Evolutionary conservation across 2,888 invertebrate species (phyloP).

Genomic region (Pegoplata infirma): DNA sequence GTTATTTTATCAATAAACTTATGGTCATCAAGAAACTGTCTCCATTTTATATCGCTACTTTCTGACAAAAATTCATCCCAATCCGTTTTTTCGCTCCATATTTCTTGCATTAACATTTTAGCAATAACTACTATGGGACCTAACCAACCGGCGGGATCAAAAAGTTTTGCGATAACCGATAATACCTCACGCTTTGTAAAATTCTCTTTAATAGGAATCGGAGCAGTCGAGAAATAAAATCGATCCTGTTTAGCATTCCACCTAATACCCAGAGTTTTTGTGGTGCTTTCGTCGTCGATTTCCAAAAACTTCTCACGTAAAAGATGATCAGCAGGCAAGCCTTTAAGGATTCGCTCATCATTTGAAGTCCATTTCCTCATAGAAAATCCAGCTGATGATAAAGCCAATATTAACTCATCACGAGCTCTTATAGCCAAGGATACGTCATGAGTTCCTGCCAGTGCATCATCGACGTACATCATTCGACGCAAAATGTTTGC

Average conservation of each 20-base stretch:
- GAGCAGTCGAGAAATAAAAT: slow-evolving; percentile 13
- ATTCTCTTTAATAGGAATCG: not conserved
- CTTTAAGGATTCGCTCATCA: too few relatives aligned
- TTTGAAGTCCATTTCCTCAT: too few relatives aligned
- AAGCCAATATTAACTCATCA: slow-evolving; percentile 23
- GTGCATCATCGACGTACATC: slow-evolving; percentile 52
- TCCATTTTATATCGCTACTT: not conserved
- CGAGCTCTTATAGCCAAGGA: slow-evolving; percentile 17
- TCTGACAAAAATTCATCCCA: slow-evolving; percentile 31
- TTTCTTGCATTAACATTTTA: slow-evolving; percentile 47
- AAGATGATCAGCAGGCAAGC: too few relatives aligned
- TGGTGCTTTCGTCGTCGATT: slow-evolving; percentile 33
- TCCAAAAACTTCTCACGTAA: too few relatives aligned
- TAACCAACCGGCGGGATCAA: too few relatives aligned
- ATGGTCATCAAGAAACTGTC: slow-evolving; percentile 11
- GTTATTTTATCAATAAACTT: not conserved
- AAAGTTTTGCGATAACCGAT: too few relatives aligned
- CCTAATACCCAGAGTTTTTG: slow-evolving; percentile 46
- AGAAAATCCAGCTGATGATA: too few relatives aligned
- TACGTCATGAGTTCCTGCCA: slow-evolving; percentile 46
- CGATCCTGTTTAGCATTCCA: slow-evolving; percentile 42
- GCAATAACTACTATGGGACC: too few relatives aligned
- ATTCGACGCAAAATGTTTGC: too few relatives aligned
- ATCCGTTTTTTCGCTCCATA: slow-evolving; percentile 35
- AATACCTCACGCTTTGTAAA: slow-evolving; percentile 46